Base-by-base conservation (phyloP, 53 echinoderm and acorn worm species). In the Astropecten irregularis region DNA sequence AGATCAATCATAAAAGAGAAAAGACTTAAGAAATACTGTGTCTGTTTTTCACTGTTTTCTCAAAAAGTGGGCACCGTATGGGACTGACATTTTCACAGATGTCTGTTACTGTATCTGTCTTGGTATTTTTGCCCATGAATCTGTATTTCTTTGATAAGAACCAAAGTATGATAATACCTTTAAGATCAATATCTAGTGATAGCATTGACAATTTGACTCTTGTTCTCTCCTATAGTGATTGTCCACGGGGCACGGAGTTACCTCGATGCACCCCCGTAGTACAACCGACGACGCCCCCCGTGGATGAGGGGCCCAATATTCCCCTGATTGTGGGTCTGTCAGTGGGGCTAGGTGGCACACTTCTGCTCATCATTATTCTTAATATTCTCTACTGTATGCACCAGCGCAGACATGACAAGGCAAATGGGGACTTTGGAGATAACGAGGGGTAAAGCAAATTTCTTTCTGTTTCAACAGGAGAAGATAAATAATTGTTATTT, bases 311-410 rank as follows among this genome's bases (percentile, higher is more conserved):
- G 18, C 38, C 38, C 20, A 38, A 65, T 38, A 37, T 65, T 16
- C 65, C 65, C 58, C 40, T 76, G 55, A 76, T 76, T 25, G 40
- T 76, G 3, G 76, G 76, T 23, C 56, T 76, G 40, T 76, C 76
- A 18, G 59, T 76, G 10, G 74, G 74, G 2, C 74, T 74, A 11
- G 76, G 76, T 56, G 59, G 38, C 9, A 38, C 38, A 11, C 40
- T 58, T 20, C 54, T 71, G 4, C 7, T 57, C 1, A 39, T 58
- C n/a, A 19, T 71, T 52, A 18, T 76, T 14, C 21, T 1, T 5
- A 25, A 37, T 28, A 40, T 76, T 15, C 26, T 7, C 6, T 40
- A 40, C 76, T 76, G 36, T 4, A 29, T 76, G n/a, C n/a, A n/a
- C n/a, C n/a, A 18, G 11, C 32, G 61, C 6, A 61, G 61, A 61